Conservation (phyloP, 1,140 invertebrate genomes). For the Augochlora pura region DNA sequence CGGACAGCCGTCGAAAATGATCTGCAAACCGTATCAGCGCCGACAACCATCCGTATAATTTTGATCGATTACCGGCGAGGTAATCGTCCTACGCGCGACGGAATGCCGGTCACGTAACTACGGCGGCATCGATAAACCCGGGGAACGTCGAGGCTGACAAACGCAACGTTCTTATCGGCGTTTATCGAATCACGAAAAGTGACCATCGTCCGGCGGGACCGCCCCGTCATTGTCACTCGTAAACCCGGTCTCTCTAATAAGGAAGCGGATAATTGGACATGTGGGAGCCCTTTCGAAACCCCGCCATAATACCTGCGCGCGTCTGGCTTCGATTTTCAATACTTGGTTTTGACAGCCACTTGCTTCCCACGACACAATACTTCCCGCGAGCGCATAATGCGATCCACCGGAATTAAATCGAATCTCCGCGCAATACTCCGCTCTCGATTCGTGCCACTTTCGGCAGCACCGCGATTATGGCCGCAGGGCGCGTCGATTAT, state of each 20-base stretch:
- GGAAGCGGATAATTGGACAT: constrained; percentile 67
- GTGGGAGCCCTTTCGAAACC: constrained; percentile 60
- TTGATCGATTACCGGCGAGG: constrained; percentile 31
- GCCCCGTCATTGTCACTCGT: too few relatives aligned
- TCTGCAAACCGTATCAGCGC: constrained; percentile 31
- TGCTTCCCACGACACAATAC: constrained; percentile 50
- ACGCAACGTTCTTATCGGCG: constrained; percentile 11
- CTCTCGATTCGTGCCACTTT: background rate
- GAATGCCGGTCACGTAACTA: constrained; percentile 9
- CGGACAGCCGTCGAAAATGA: constrained; percentile 14
- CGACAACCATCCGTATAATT: constrained; percentile 44
- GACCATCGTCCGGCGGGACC: too few relatives aligned
- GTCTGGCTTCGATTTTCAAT: constrained; percentile 72
- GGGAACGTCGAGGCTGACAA: constrained; percentile 3
- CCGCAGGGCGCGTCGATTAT: too few relatives aligned
- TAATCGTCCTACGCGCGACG: background rate
- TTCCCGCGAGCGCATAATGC: constrained; percentile 31
- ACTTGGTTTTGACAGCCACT: constrained; percentile 67
- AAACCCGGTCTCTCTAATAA: too few relatives aligned
- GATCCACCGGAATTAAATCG: constrained; percentile 40
- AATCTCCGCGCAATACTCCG: background rate
- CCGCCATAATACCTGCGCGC: constrained; percentile 47
- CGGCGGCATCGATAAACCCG: constrained; percentile 21
- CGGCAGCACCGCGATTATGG: background rate
- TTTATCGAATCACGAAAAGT: too few relatives aligned